Conservation (phyloP, 1,140 invertebrate genomes). For the Magallana angulata region DNA sequence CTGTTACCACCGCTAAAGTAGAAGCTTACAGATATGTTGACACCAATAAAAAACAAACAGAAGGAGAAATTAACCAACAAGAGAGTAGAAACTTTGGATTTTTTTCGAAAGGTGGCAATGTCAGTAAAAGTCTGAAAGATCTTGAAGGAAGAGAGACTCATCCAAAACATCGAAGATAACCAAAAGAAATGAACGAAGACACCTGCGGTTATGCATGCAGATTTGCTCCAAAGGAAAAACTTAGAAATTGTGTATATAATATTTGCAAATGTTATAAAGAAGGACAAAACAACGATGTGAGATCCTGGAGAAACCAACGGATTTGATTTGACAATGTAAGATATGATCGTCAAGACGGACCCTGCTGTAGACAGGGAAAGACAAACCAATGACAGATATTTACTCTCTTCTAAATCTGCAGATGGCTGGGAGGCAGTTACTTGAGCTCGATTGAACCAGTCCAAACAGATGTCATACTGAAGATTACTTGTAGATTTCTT, state of each 20-base stretch:
- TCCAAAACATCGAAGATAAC: background rate
- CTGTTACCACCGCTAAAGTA: background rate
- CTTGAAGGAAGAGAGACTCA: constrained; percentile 5
- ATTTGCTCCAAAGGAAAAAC: background rate
- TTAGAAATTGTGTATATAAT: background rate
- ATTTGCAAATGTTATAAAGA: constrained; percentile 8
- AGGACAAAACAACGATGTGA: background rate
- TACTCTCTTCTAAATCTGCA: background rate
- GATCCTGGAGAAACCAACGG: background rate
- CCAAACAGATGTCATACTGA: background rate
- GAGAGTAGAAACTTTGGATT: background rate
- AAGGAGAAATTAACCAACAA: background rate
- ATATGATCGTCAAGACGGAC: background rate
- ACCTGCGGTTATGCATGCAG: background rate
- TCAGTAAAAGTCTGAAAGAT: constrained; percentile 12
- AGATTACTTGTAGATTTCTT: background rate
- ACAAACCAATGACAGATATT: background rate
- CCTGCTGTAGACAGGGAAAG: background rate
- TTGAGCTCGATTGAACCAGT: background rate
- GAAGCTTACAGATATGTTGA: background rate
- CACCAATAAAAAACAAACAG: background rate
- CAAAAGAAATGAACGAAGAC: background rate
- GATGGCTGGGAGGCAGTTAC: background rate
- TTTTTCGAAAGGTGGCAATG: background rate
- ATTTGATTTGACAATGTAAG: background rate